A percentile compares a stretch with the other conserved stretches of the same genome.
These are phyloP conservation scores for Tuberolachnus salignus DNA, from an alignment of 2,888 invertebrate genomes.

Conservation along the genomic window DNA sequence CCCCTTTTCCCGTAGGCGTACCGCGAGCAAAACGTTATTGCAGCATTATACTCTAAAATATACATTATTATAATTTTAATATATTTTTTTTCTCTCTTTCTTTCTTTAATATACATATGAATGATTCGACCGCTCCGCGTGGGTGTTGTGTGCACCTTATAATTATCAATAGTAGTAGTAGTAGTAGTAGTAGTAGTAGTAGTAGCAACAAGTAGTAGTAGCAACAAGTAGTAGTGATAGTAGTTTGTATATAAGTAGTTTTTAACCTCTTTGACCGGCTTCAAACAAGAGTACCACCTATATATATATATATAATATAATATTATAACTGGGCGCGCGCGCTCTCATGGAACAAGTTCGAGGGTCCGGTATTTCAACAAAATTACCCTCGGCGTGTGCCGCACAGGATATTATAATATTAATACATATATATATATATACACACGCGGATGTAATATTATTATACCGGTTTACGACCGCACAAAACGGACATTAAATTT, in stretches of 20 bases:
- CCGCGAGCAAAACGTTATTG: too few species aligned
- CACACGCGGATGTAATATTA: neutral
- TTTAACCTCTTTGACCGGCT: conserved; percentile 44
- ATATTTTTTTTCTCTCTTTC: too few species aligned
- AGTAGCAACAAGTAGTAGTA: conserved; percentile 12
- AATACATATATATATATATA: too few species aligned
- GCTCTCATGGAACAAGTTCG: conserved; percentile 40
- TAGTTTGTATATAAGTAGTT: conserved; percentile 22
- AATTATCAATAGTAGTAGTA: conserved; percentile 5
- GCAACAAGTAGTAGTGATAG: conserved; percentile 15
- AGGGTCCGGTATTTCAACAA: conserved; percentile 56
- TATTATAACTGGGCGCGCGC: too few species aligned
- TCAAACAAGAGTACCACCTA: too few species aligned
- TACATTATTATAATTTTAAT: too few species aligned
- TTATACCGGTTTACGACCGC: conserved; percentile 45
- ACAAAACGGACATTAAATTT: conserved; percentile 36
- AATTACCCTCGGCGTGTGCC: conserved; percentile 54
- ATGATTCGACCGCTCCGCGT: too few species aligned
- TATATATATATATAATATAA: neutral
- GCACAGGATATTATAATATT: conserved; percentile 32
- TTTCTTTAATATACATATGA: too few species aligned
- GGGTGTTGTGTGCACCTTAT: conserved; percentile 43
- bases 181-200: conserved; percentile 35
- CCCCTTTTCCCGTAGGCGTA: too few species aligned
- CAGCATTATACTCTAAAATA: too few species aligned